phyloP scores from a whole-genome alignment of 2,113 vertebrate species.

The Neotragus pygmaeus region DNA sequence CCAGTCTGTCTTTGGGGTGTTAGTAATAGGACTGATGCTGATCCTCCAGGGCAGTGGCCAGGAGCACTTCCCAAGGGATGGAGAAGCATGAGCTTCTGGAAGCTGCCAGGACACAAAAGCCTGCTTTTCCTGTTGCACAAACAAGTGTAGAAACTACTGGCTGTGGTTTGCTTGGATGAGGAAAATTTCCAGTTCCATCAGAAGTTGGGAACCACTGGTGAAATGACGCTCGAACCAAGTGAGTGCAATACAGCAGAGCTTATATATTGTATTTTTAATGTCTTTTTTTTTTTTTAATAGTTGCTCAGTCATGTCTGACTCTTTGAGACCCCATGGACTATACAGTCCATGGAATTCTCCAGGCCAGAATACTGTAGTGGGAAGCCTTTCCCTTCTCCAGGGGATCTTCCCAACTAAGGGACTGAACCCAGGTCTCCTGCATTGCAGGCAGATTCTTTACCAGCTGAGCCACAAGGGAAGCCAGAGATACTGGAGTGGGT shows the following conservation, averaged over 20 bases:
- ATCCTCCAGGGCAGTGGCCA: neutral
- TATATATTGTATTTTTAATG: neutral
- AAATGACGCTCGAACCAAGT: neutral
- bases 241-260: neutral
- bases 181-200: neutral
- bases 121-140: rapidly evolving
- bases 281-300: neutral
- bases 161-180: neutral
- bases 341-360: neutral
- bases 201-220: neutral
- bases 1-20: neutral
- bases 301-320: neutral
- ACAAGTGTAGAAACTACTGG: neutral
- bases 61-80: neutral
- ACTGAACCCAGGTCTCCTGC: neutral
- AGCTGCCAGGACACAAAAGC: neutral
- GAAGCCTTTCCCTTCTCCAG: neutral
- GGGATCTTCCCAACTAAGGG: neutral
- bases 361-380: neutral
- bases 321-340: neutral
- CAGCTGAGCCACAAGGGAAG: neutral
- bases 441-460: neutral
- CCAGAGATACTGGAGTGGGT: neutral
- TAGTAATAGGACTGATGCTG: neutral
- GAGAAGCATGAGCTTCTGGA: neutral